Conservation (phyloP, 1,140 invertebrate species). For the Diabrotica virgifera region DNA sequence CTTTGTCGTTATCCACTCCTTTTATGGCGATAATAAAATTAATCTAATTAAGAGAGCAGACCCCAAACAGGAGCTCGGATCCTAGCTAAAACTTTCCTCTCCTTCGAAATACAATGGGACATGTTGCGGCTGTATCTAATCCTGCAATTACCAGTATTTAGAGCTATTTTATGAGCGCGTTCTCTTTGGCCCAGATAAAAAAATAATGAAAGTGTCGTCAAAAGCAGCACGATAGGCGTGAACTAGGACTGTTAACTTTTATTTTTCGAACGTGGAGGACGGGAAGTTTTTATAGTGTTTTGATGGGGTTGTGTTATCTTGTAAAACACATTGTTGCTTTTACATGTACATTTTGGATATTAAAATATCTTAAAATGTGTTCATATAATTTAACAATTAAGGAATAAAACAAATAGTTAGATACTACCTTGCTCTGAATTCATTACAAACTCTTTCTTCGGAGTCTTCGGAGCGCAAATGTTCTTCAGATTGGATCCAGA, state of each 20-base stretch:
- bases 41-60: not conserved
- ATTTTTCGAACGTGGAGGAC: not conserved
- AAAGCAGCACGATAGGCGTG: slow-evolving; percentile 6
- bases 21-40: slow-evolving; percentile 3
- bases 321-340: not conserved
- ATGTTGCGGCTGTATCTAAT: slow-evolving; percentile 12
- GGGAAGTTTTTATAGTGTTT: not conserved
- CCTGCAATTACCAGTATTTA: slow-evolving; percentile 12
- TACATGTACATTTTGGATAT: no score
- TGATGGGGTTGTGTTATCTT: not conserved
- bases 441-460: no score
- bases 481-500: no score
- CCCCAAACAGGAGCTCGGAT: not conserved
- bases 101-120: not conserved
- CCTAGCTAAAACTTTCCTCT: not conserved
- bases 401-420: no score
- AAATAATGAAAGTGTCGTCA: slow-evolving; percentile 12
- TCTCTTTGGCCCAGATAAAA: slow-evolving; percentile 7
- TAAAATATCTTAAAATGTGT: no score
- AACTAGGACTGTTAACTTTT: not conserved
- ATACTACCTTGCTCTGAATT: no score
- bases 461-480: no score
- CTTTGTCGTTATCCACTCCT: slow-evolving; percentile 1
- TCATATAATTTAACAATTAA: no score
- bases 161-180: slow-evolving; percentile 10